phyloP scores from a whole-genome alignment of 2,113 vertebrate genomes.

The Fregata magnificens region DNA sequence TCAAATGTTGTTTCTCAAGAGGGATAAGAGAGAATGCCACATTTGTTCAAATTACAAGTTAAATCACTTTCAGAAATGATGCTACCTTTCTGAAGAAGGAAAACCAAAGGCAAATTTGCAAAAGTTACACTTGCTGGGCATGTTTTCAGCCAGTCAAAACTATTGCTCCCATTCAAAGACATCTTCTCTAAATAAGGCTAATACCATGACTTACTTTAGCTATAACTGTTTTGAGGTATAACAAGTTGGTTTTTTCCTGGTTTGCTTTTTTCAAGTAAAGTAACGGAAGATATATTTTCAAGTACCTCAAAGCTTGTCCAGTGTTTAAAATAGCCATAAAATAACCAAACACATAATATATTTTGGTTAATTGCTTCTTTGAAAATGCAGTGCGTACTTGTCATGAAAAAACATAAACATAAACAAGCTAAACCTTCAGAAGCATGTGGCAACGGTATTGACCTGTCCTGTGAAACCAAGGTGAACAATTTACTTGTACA shows the following conservation, averaged over 20 bases:
- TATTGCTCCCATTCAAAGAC: neutral
- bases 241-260: accelerated
- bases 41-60: neutral
- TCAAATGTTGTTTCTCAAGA: neutral
- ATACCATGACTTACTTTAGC: neutral
- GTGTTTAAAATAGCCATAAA: neutral
- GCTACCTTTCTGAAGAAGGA: neutral
- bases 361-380: neutral
- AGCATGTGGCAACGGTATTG: neutral
- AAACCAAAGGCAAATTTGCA: neutral
- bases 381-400: neutral
- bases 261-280: neutral
- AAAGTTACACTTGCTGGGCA: neutral
- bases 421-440: neutral
- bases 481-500: neutral
- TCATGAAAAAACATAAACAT: neutral
- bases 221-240: neutral
- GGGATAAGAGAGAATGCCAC: neutral
- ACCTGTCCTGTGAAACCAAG: neutral
- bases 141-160: neutral
- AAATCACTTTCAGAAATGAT: neutral
- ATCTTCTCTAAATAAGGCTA: neutral
- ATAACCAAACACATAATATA: neutral
- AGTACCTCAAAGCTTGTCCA: neutral
- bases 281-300: neutral